Base-by-base conservation (phyloP, 2,797 vertebrate genomes). In the Sebastes paucispinis region DNA sequence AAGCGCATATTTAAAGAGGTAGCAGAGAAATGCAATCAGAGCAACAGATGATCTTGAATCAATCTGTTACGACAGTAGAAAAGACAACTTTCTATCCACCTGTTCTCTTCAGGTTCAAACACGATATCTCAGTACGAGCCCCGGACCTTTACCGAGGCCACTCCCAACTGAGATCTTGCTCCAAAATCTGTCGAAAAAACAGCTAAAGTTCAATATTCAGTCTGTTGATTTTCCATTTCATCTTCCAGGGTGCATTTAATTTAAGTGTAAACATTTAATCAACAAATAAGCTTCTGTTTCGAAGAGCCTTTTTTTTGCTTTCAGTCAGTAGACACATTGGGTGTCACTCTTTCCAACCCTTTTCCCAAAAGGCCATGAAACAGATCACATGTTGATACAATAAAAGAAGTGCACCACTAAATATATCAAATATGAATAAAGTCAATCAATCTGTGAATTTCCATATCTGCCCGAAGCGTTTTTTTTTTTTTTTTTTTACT, bases 1-100 rank as follows among this genome's bases (percentile, higher is more conserved):
- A 90, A 90, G 92, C 84, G 60, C 84, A 80, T 81, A 82, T 87
- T 91, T 75, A 82, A 89, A 92, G 94, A 94, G 93, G 93, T 94
- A 95, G 94, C 92, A 88, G 82, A 94, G 87, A 89, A 88, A 91
- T 57, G 72, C 62, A 73, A 85, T 85, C 81, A 80, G 81, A 93
- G 84, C 76, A 67, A 64, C 75, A 83, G 84, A 83, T 39, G 77
- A 62, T 80, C 69, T 66, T 59, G 63, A 81, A n/a, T 59, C 62
- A 27, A 18, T 73, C 59, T 54, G 86, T 81, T 8, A 50, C 20
- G 4, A 69, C 55, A 69, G 76, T 14, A 81, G 74, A 84, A 73
- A 83, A 77, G 62, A 13, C 0, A n/a, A 55, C 63, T 66, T 70
- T 43, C 43, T 60, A 55, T 64, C 27, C 24, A 31, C 55, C 39